Conservation (phyloP, 1,140 invertebrate species). For the Macrocentrus cingulum region DNA sequence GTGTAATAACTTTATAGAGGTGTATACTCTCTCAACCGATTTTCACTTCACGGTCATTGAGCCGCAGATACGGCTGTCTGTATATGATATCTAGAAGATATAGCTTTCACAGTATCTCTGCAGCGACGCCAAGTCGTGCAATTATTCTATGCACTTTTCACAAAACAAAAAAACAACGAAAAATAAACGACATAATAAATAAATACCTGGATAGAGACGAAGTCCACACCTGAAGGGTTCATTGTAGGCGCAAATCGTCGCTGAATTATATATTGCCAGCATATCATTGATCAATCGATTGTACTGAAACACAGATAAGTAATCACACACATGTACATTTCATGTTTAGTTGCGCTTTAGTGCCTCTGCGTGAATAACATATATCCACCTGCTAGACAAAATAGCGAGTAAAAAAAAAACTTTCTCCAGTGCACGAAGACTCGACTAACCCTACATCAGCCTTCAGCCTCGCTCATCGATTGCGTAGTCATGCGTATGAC, state of each 20-base stretch:
- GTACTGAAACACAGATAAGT: conserved; percentile 67
- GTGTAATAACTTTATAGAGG: background rate
- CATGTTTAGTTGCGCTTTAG: background rate
- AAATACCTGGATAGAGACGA: conserved; percentile 76
- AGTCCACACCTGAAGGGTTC: conserved; percentile 80
- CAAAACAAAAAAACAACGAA: background rate
- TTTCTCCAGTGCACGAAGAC: too few species aligned
- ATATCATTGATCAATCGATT: conserved; percentile 85
- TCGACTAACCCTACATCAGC: too few species aligned
- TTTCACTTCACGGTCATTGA: conserved; percentile 26
- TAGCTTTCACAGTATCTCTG: conserved; percentile 21
- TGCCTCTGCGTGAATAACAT: background rate
- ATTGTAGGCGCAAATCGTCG: conserved; percentile 81
- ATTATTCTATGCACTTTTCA: background rate
- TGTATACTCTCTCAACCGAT: conserved; percentile 18
- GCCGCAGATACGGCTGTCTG: conserved; percentile 6
- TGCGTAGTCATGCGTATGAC: too few species aligned
- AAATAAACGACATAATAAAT: background rate
- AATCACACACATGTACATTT: background rate
- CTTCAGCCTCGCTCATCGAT: too few species aligned
- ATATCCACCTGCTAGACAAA: background rate
- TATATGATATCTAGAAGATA: too few species aligned
- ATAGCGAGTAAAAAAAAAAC: too few species aligned
- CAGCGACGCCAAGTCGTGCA: too few species aligned
- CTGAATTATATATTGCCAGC: conserved; percentile 84